A percentile compares a stretch with the other conserved stretches of the same genome.
phyloP scores from a whole-genome alignment of 2,888 invertebrate genomes.

The Sympetrum striolatum region DNA sequence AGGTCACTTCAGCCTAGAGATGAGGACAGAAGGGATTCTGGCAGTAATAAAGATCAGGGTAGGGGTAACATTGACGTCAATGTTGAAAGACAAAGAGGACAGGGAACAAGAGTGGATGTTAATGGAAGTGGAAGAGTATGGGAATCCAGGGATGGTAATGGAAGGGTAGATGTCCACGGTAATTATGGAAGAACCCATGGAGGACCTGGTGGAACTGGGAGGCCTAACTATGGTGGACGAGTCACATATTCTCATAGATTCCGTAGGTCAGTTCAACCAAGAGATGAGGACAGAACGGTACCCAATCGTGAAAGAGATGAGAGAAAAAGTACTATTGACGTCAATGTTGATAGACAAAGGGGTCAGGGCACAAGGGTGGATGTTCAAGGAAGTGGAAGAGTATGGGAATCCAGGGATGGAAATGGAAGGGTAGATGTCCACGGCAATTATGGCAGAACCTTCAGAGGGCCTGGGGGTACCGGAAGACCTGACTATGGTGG shows the following conservation, averaged over 20 bases:
- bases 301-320: neutral
- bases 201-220: neutral
- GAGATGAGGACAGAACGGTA: too few species aligned
- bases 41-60: neutral
- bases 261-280: neutral
- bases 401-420: neutral
- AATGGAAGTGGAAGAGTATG: slow-evolving; percentile 25
- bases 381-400: neutral
- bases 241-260: neutral
- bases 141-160: slow-evolving; percentile 33
- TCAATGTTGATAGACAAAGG: neutral
- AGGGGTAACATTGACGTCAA: neutral
- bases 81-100: neutral
- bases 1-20: neutral
- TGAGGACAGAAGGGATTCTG: neutral
- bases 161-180: neutral
- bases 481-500: neutral
- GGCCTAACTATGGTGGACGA: neutral
- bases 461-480: neutral
- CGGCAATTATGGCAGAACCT: neutral
- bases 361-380: neutral
- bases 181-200: neutral
- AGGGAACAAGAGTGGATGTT: slow-evolving; percentile 8
- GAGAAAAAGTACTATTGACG: neutral
- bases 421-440: neutral